Base-by-base conservation (phyloP, 2,113 vertebrate genomes). In the Carassius auratus region DNA sequence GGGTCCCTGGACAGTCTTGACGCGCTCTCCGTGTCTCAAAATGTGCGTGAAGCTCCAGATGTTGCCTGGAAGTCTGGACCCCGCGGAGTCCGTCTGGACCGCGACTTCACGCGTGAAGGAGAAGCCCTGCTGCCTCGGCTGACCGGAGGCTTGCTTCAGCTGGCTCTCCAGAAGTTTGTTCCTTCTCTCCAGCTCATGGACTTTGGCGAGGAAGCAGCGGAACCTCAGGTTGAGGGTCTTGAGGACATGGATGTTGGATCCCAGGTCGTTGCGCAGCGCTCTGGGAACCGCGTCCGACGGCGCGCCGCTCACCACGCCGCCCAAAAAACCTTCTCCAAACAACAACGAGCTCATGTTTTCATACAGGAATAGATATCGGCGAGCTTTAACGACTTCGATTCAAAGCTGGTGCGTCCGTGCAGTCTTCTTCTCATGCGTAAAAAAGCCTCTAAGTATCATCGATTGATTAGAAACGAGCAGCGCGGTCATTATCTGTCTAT, bases 41-140 rank as follows among this genome's bases (percentile, higher is more conserved):
- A 97, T 94, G 90, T 97, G 96, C 26, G 96, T 97, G 92, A 93
- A 97, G 88, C 95, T 97, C 96, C 96, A 97, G 89, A 97, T 97
- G 90, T 95, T 97, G 33, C 96, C 96, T 38, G 96, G 96, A 86
- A 97, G 92, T 6, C 95, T 91, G 7, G 96, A 92, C 75, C 90
- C 93, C 4, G 89, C 55, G 1, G 86, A 90, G 85, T 96, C 96
- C 4, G 96, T 96, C 92, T 97, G 96, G 81, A 96, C 96, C 2
- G 93, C 96, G 36, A 94, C 94, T 17, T 97, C 96, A 0, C 95
- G 95, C 84, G 94, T 68, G 91, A 95, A 64, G 13, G n/a, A 95
- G 3, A 92, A 85, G 83, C 92, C 93, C 6, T 91, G 95, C 89
- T 92, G 94, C 13, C 93, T 94, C 84, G 90, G 86, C 85, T 91